Percentiles rank a stretch among this genome's conserved stretches.
Evolutionary conservation across 2,797 vertebrate species (phyloP).

Genomic region (Anabas testudineus): DNA sequence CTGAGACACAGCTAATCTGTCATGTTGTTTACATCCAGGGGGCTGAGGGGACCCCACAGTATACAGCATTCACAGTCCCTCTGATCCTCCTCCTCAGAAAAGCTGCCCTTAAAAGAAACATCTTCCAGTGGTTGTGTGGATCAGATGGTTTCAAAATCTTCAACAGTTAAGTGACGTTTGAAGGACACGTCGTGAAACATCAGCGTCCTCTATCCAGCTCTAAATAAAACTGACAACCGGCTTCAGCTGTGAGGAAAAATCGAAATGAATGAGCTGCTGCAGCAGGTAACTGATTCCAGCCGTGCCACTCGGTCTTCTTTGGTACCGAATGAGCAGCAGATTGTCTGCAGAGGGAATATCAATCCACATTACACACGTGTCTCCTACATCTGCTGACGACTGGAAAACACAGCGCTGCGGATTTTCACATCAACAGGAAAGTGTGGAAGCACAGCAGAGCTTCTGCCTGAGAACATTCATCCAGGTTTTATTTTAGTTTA

Average conservation of each 20-base stretch:
- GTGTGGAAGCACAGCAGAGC: not conserved
- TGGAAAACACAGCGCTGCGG: constrained; percentile 1
- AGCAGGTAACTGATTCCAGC: constrained; percentile 28
- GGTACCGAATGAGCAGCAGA: constrained; percentile 24
- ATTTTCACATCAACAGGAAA: not conserved
- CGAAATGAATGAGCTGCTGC: constrained; percentile 16
- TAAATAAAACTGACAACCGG: constrained; percentile 7
- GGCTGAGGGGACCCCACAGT: no score
- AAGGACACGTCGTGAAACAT: not conserved
- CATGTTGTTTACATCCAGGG: no score
- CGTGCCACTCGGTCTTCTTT: not conserved
- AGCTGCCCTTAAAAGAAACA: no score
- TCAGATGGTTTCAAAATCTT: not conserved
- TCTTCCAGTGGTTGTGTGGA: not conserved
- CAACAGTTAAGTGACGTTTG: not conserved
- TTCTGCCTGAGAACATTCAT: not conserved
- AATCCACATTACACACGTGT: constrained; percentile 38
- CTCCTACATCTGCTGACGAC: constrained; percentile 33
- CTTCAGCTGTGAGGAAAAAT: constrained; percentile 7
- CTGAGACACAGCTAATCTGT: no score
- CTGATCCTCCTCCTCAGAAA: no score
- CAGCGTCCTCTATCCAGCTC: constrained; percentile 1
- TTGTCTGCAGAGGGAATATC: constrained; percentile 26
- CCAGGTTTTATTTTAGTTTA: not conserved
- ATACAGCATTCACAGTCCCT: no score